A percentile compares a stretch with the other conserved stretches of the same genome.
These are phyloP conservation scores for Schizothorax lantsangensis DNA, from an alignment of 2,797 vertebrate species.

Conservation along the genomic window DNA sequence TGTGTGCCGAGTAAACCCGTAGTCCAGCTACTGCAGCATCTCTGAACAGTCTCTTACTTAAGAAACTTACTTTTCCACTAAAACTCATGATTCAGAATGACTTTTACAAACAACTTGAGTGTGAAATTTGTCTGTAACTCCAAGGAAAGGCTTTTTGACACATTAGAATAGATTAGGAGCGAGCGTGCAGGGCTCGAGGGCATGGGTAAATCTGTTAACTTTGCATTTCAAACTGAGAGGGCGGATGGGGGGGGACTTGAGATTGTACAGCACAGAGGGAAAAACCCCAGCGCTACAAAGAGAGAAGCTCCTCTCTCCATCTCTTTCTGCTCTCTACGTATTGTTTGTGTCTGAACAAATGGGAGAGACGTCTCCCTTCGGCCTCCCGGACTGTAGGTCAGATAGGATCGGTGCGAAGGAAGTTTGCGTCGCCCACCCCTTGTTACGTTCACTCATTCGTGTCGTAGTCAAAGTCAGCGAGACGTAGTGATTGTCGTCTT, in stretches of 20 bases:
- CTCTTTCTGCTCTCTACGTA: constrained; percentile 54
- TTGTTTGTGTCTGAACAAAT: constrained; percentile 57
- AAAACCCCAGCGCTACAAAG: constrained; percentile 68
- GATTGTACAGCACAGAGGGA: constrained; percentile 65
- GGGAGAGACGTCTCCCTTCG: constrained; percentile 56
- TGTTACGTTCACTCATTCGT: background rate
- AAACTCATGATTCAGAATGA: constrained; percentile 72
- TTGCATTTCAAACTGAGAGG: constrained; percentile 78
- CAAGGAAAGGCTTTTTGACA: constrained; percentile 81
- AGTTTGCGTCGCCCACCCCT: background rate
- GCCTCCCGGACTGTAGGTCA: constrained; percentile 33
- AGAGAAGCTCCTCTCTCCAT: constrained; percentile 66
- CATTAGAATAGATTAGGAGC: constrained; percentile 83
- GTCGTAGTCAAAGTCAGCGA: constrained; percentile 35
- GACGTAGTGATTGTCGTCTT: constrained; percentile 41
- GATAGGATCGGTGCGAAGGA: constrained; percentile 1
- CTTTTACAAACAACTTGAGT: constrained; percentile 79
- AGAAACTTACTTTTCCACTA: constrained; percentile 65
- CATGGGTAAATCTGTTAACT: constrained; percentile 79
- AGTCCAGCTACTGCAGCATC: background rate
- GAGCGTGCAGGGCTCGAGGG: constrained; percentile 76
- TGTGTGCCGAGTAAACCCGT: background rate
- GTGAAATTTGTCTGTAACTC: constrained; percentile 81
- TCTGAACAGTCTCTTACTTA: constrained; percentile 36
- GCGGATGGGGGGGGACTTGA: constrained; percentile 33